Percentiles rank a stretch among this genome's conserved stretches.
Conservation (phyloP, 2,888 invertebrate species). For the Cynaeus angustus region DNA sequence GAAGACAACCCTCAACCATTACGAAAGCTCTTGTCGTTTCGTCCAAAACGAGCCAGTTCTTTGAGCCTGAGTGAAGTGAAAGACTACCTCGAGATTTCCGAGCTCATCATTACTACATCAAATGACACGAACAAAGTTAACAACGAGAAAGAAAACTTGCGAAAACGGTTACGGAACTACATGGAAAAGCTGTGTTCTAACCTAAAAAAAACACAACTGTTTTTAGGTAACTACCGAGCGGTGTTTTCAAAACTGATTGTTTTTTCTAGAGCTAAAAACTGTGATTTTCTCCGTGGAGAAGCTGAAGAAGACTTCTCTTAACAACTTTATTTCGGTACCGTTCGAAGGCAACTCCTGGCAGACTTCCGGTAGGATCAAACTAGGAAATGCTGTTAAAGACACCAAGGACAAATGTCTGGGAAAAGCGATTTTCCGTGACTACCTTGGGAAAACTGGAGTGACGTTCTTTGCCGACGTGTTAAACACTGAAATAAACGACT, state of each 20-base stretch:
- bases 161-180: conserved; percentile 38
- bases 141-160: conserved; percentile 36
- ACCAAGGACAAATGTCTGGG: conserved; percentile 37
- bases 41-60: conserved; percentile 1
- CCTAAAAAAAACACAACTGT: conserved; percentile 25
- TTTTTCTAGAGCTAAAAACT: conserved; percentile 44
- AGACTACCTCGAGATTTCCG: conserved; percentile 45
- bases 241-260: neutral
- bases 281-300: conserved; percentile 44
- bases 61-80: conserved; percentile 32
- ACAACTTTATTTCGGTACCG: conserved; percentile 43
- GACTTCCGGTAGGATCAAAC: conserved; percentile 35
- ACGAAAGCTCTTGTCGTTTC: conserved; percentile 21
- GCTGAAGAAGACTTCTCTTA: conserved; percentile 32
- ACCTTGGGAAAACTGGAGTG: conserved; percentile 34
- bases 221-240: conserved; percentile 27
- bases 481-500: conserved; percentile 1
- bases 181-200: conserved; percentile 39
- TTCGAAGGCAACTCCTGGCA: conserved; percentile 47
- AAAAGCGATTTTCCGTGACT: conserved; percentile 42
- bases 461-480: conserved; percentile 23
- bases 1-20: conserved; percentile 10
- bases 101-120: conserved; percentile 41
- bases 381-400: conserved; percentile 12
- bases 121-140: conserved; percentile 26